Conservation (phyloP, 2,888 invertebrate species). For the Creontiades dilutus region DNA sequence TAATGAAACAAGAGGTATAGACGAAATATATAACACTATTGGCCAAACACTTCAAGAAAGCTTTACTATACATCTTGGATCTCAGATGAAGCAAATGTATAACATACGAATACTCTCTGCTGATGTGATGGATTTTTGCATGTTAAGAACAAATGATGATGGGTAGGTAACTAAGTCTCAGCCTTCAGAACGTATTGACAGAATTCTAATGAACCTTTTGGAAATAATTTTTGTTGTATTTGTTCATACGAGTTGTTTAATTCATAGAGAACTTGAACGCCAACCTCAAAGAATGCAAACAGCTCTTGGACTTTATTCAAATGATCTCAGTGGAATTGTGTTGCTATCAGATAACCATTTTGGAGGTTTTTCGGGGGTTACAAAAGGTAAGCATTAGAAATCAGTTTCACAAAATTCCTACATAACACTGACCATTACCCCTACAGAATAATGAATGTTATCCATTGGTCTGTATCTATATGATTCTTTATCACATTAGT, state of each 20-base stretch:
- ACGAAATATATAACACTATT: conserved; percentile 58
- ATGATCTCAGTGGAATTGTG: conserved; percentile 92
- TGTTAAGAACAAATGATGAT: conserved; percentile 75
- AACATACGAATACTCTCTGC: conserved; percentile 95
- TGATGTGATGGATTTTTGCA: conserved; percentile 89
- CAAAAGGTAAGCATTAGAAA: conserved; percentile 79
- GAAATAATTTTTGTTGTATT: neutral
- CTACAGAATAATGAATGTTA: too few species aligned
- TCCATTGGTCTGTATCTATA: too few species aligned
- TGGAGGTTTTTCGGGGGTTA: conserved; percentile 83
- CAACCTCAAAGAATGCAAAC: conserved; percentile 93
- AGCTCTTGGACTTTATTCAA: conserved; percentile 94
- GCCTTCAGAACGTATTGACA: neutral
- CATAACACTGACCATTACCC: too few species aligned
- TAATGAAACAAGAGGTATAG: conserved; percentile 40
- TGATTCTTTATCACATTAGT: too few species aligned
- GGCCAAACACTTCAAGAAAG: conserved; percentile 87
- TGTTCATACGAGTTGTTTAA: neutral
- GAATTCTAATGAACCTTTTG: neutral
- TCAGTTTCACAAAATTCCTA: too few species aligned
- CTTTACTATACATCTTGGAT: conserved; percentile 98
- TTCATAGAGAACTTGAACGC: conserved; percentile 79
- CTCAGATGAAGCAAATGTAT: conserved; percentile 99
- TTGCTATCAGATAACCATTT: conserved; percentile 86
- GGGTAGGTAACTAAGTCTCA: conserved; percentile 70